phyloP scores from a whole-genome alignment of 1,140 invertebrate genomes.

The Trichonephila inaurata region DNA sequence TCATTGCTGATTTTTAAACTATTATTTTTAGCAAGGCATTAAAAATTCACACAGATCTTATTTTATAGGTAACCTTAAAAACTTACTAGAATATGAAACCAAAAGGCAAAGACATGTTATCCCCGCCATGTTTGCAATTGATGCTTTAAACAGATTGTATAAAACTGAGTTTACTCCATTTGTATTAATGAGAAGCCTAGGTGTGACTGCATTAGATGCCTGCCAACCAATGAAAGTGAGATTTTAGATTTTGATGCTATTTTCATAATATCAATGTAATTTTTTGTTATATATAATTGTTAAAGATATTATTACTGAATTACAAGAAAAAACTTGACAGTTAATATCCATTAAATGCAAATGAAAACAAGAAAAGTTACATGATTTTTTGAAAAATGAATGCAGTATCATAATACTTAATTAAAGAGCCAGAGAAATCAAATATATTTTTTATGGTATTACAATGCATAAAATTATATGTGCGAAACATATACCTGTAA shows the following conservation, averaged over 20 bases:
- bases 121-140: constrained; percentile 92
- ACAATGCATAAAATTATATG: too few relatives aligned
- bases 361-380: too few relatives aligned
- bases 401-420: too few relatives aligned
- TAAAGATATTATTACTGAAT: too few relatives aligned
- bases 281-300: not conserved
- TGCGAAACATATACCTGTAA: too few relatives aligned
- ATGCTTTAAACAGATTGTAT: constrained; percentile 93
- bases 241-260: not conserved
- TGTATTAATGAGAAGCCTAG: constrained; percentile 91
- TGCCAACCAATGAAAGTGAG: constrained; percentile 89
- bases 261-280: not conserved
- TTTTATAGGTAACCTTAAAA: constrained; percentile 83
- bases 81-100: constrained; percentile 92
- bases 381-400: too few relatives aligned
- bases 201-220: constrained; percentile 91
- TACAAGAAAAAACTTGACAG: not conserved
- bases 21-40: too few relatives aligned
- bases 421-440: too few relatives aligned
- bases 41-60: not conserved
- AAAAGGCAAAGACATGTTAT: constrained; percentile 91
- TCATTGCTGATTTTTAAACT: too few relatives aligned
- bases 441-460: too few relatives aligned
- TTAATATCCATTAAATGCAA: too few relatives aligned
- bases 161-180: constrained; percentile 88